phyloP scores from a whole-genome alignment of 2,797 vertebrate species.

The Tapera naevia region DNA sequence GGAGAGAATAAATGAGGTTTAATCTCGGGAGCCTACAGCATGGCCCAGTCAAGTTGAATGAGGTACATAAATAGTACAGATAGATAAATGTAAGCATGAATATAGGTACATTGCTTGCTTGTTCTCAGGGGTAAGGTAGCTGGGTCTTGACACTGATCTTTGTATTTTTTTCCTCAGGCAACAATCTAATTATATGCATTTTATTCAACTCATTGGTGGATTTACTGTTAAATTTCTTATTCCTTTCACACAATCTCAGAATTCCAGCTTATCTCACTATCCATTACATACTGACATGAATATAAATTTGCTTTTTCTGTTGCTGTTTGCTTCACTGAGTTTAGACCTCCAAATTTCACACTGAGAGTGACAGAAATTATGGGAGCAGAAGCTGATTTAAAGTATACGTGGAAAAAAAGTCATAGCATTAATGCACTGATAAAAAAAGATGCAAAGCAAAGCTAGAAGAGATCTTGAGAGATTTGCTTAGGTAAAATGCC shows the following conservation, averaged over 20 bases:
- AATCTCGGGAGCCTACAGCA: slow-evolving; percentile 34
- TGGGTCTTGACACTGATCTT: slow-evolving; percentile 1
- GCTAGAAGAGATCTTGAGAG: not conserved
- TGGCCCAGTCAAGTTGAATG: slow-evolving; percentile 32
- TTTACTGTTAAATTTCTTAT: slow-evolving; percentile 18
- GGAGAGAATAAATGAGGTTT: slow-evolving; percentile 22
- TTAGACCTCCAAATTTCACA: not conserved
- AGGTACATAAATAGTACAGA: slow-evolving; percentile 4
- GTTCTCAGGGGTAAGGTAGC: slow-evolving; percentile 16
- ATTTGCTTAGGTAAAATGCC: not conserved
- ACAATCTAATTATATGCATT: not conserved
- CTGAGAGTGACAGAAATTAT: not conserved
- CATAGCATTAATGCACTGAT: not conserved
- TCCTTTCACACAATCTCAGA: slow-evolving; percentile 25
- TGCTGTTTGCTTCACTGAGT: not conserved
- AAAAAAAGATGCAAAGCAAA: not conserved
- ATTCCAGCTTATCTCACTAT: slow-evolving; percentile 36
- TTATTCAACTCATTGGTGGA: slow-evolving; percentile 1
- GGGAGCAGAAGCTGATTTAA: not conserved
- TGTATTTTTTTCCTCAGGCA: not conserved
- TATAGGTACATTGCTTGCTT: not conserved
- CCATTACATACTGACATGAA: not conserved
- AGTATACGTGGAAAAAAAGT: not conserved
- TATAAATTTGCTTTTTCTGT: not conserved
- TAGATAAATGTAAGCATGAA: not conserved